phyloP scores from a whole-genome alignment of 1,140 invertebrate genomes.

The Drosophila busckii region DNA sequence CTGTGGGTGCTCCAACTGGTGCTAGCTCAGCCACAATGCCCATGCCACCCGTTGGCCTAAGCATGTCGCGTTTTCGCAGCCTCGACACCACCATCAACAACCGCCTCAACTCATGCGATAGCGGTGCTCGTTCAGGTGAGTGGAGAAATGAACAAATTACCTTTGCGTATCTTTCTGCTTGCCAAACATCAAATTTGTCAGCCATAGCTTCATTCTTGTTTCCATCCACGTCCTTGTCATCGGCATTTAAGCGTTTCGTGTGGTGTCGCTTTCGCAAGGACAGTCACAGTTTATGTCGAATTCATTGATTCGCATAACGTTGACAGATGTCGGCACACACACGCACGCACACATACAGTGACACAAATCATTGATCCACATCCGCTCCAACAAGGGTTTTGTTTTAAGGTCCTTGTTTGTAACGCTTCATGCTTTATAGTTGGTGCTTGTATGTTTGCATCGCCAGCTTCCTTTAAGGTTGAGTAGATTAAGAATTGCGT shows the following conservation, averaged over 20 bases:
- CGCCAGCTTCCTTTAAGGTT: too few species aligned
- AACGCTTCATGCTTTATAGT: too few species aligned
- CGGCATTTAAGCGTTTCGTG: too few species aligned
- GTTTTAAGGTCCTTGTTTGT: conserved; percentile 25
- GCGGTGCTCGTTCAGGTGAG: conserved; percentile 77
- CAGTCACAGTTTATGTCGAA: conserved; percentile 16
- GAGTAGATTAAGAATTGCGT: too few species aligned
- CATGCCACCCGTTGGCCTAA: conserved; percentile 9
- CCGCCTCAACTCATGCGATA: conserved; percentile 77
- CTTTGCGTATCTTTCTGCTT: too few species aligned
- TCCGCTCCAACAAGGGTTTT: conserved; percentile 5
- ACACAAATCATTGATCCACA: conserved; percentile 11
- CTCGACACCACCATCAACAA: conserved; percentile 70
- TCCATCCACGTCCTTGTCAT: too few species aligned
- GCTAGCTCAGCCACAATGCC: conserved; percentile 2
- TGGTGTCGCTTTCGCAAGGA: conserved; percentile 23
- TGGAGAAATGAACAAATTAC: neutral
- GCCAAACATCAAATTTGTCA: too few species aligned
- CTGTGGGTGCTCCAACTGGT: conserved; percentile 12
- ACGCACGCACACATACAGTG: conserved; percentile 1
- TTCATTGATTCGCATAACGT: conserved; percentile 29
- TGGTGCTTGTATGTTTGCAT: too few species aligned
- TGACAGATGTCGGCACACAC: conserved; percentile 7
- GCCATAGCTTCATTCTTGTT: too few species aligned
- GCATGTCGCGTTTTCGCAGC: conserved; percentile 71